phyloP scores from a whole-genome alignment of 2,797 vertebrate genomes.

The Channallabes apus region DNA sequence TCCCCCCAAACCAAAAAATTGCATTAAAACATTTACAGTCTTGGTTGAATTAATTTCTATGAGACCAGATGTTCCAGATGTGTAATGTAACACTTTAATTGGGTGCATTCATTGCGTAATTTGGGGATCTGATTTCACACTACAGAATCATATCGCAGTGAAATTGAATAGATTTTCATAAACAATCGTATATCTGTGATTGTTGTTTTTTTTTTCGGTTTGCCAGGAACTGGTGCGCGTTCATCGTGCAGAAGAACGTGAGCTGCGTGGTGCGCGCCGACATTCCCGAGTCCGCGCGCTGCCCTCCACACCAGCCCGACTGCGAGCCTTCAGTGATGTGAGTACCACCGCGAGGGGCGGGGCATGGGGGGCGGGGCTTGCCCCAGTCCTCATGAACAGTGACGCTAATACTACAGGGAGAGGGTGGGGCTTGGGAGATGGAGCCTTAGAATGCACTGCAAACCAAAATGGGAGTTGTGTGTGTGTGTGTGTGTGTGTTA shows the following conservation, averaged over 20 bases:
- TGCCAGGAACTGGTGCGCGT: constrained; percentile 94
- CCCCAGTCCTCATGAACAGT: background rate
- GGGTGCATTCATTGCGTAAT: background rate
- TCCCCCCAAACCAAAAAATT: background rate
- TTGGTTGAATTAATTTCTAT: background rate
- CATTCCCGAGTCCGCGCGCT: constrained; percentile 82
- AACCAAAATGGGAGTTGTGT: constrained; percentile 6
- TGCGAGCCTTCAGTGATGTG: constrained; percentile 87
- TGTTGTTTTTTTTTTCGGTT: background rate
- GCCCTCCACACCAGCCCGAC: constrained; percentile 78
- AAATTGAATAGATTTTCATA: background rate
- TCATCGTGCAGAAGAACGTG: constrained; percentile 91
- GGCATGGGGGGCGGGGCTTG: background rate
- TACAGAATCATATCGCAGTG: background rate
- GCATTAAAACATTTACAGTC: background rate
- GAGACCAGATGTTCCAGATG: constrained; percentile 24
- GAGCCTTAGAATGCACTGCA: background rate
- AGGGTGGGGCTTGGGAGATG: constrained; percentile 7
- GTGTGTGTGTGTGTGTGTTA: background rate
- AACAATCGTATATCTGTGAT: background rate
- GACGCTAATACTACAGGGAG: constrained; percentile 14
- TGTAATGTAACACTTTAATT: background rate
- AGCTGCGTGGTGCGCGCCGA: constrained; percentile 92
- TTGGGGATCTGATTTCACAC: background rate
- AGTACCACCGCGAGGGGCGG: constrained; percentile 67